Evolutionary conservation across 2,888 invertebrate species (phyloP), one percentile per base, ranked within the genome.

Genomic region (Heliconius charithonia): DNA sequence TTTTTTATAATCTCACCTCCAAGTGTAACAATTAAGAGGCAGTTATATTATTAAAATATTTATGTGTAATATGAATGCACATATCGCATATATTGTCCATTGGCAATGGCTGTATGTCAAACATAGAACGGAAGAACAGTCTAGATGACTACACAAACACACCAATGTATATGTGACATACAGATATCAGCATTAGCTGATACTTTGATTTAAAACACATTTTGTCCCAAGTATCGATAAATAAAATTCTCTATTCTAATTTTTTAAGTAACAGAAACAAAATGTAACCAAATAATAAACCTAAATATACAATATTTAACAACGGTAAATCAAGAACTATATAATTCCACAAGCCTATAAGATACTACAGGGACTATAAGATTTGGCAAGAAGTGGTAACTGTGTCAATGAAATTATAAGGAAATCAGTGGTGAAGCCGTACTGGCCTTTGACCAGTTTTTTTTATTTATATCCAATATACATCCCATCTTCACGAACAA

Each of bases 101-200:
- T 32, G 63, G 41, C 32, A 32, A 32, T 37, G 32, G 51, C 77
- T 41, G 77, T 77, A 72, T 72, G 77, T 72, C 37, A 74, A 72
- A 41, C 27, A 66, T 72, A 72, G 51, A 51, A 59, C 77, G 77
- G 72, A 72, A 72, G 41, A 72, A 63, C 71, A 71, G 77, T 65
- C 63, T 56, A 63, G 51, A 59, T 71, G 51, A 77, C 77, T 77
- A 56, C 63, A 71, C 71, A 63, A 69, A 71, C 65, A 77, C 45
- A 63, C 63, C 63, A 27, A 45, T 29, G 29, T 45, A 65, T 74
- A 62, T 63, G 56, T 71, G 27, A 19, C n/a, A 59, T 59, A 72
- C 74, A 63, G 63, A 65, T 74, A 74, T 74, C 63, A 63, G 62
- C 27, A 74, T 63, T 74, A 41, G 29, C 25, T 74, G 65, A 41